A percentile compares a stretch with the other conserved stretches of the same genome.
These are phyloP conservation scores for Gryon sp. DNA, from an alignment of 1,140 invertebrate species.

Conservation along the genomic window DNA sequence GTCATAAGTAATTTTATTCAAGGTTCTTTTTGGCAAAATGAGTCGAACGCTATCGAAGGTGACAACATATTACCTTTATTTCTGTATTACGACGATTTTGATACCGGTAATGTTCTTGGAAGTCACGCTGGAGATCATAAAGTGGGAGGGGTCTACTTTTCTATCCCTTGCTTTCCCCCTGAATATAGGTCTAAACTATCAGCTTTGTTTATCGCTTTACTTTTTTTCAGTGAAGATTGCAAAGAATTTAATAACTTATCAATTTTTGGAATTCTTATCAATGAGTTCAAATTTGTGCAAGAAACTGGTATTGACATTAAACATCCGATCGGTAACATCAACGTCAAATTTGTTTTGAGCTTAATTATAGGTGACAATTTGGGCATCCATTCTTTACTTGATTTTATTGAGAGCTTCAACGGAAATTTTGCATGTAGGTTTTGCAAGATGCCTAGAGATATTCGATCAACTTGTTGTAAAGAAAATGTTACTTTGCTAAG, in stretches of 20 bases:
- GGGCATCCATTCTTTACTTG: conserved; percentile 2
- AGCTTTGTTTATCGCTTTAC: conserved; percentile 5
- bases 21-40: conserved; percentile 30
- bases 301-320: conserved; percentile 11
- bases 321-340: not conserved
- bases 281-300: conserved; percentile 27
- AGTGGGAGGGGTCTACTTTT: conserved; percentile 15
- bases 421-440: conserved; percentile 16
- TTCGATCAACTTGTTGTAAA: not conserved
- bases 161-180: conserved; percentile 7
- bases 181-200: not conserved
- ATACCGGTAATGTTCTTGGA: conserved; percentile 25
- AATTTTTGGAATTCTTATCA: conserved; percentile 19
- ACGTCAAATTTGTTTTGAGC: conserved; percentile 15
- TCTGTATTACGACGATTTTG: conserved; percentile 27
- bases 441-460: conserved; percentile 6
- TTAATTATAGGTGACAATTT: conserved; percentile 12
- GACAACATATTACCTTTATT: conserved; percentile 21
- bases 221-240: conserved; percentile 9
- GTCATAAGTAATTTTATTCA: conserved; percentile 40
- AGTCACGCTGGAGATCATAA: conserved; percentile 43
- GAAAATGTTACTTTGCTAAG: not conserved
- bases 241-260: conserved; percentile 13
- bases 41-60: not conserved
- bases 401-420: conserved; percentile 11